Base-by-base conservation (phyloP, 2,113 vertebrate species). In the Xyliphius kryptos region DNA sequence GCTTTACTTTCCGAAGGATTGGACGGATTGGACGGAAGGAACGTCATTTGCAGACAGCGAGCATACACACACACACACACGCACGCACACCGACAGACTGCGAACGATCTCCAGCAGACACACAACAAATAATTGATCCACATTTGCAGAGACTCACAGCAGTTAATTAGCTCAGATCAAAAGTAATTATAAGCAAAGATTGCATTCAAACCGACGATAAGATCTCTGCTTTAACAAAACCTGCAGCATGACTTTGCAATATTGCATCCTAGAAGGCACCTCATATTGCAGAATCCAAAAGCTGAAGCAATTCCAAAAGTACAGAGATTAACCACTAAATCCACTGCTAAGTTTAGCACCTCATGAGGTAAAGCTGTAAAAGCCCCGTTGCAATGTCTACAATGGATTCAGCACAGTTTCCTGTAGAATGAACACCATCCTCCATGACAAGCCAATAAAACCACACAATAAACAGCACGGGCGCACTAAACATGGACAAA, bases 1-100 rank as follows among this genome's bases (percentile, higher is more conserved):
- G 66, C 82, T 89, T 82, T 91, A 86, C 85, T 83, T 91, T 61
- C 89, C 88, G 86, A 14, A 92, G 91, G 83, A 87, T 82, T 51
- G 85, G 86, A 85, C 79, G 86, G 84, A 86, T 80, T 85, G 71
- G 76, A 83, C 77, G 72, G 80, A 84, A 87, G 82, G 89, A 88
- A 89, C 87, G 84, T 79, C 86, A 83, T 88, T 89, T 86, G 83
- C 80, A 88, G 87, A 86, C 82, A 75, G 75, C n/a, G n/a, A n/a
- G n/a, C n/a, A n/a, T n/a, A 32, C 26, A 32, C 4, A 6, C 26
- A 32, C 26, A 32, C 7, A 32, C 26, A 32, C 26, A 32, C 26
- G 7, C 1, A 32, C 26, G 7, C 26, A 32, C 26, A 32, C 26
- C 4, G 4, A 32, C 26, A 32, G 4, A 32, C 79, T 75, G 83